Evolutionary conservation across 2,797 vertebrate species (phyloP).

Genomic region (Aldrovandia affinis): DNA sequence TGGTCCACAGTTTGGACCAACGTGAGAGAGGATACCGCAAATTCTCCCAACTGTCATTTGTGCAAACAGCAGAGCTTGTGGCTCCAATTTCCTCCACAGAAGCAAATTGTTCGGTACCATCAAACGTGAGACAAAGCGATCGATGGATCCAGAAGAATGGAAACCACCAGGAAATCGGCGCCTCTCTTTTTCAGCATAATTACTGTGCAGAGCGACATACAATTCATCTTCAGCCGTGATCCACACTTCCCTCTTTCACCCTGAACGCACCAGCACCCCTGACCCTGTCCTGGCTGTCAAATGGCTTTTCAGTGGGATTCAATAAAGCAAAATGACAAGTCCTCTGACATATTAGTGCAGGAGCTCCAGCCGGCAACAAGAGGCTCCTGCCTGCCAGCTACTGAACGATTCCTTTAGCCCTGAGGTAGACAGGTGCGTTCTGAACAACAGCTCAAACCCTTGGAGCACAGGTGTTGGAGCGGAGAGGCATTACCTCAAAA

Average conservation of each 20-base stretch:
- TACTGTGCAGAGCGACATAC: conserved; percentile 59
- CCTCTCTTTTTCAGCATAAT: conserved; percentile 52
- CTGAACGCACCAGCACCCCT: conserved; percentile 69
- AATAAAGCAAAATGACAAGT: conserved; percentile 74
- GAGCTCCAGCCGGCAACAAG: conserved; percentile 69
- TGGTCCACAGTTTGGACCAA: neutral
- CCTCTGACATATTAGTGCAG: conserved; percentile 70
- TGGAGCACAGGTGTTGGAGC: conserved; percentile 44
- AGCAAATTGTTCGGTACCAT: neutral
- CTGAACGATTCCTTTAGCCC: conserved; percentile 61
- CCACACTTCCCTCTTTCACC: conserved; percentile 67
- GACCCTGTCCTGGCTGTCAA: conserved; percentile 73
- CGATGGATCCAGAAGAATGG: neutral
- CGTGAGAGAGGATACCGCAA: neutral
- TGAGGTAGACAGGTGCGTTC: conserved; percentile 77
- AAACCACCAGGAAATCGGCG: neutral
- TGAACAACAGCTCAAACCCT: conserved; percentile 45
- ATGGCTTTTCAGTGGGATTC: conserved; percentile 72
- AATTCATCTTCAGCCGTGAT: conserved; percentile 61
- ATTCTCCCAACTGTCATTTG: neutral
- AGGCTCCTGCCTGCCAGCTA: conserved; percentile 57
- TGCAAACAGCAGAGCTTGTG: neutral
- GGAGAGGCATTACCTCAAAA: conserved; percentile 33
- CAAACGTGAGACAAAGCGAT: neutral
- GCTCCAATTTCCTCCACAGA: neutral